phyloP scores from a whole-genome alignment of 1,140 invertebrate species.

The Augochlora pura region DNA sequence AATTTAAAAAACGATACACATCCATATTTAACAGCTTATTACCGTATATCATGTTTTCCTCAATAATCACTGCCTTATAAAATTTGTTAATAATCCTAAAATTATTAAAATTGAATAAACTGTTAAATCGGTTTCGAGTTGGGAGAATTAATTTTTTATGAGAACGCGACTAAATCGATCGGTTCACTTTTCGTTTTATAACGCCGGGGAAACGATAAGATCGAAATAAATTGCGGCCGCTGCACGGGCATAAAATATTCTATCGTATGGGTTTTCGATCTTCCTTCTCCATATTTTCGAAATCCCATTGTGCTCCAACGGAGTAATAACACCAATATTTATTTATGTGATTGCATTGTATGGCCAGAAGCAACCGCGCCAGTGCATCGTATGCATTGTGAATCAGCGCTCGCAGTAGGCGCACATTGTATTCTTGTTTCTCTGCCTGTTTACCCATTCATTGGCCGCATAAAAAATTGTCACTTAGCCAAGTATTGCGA shows the following conservation, averaged over 20 bases:
- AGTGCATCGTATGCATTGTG: conserved; percentile 51
- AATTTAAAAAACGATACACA: too few relatives aligned
- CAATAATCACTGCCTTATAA: too few relatives aligned
- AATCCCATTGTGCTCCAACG: conserved; percentile 14
- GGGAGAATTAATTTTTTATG: too few relatives aligned
- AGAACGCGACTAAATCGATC: too few relatives aligned
- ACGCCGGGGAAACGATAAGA: background rate
- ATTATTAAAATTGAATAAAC: too few relatives aligned
- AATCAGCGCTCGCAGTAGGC: conserved; percentile 52
- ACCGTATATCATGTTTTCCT: too few relatives aligned
- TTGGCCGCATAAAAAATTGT: conserved; percentile 44
- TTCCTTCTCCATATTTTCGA: background rate
- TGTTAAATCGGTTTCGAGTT: too few relatives aligned
- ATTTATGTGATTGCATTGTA: conserved; percentile 47
- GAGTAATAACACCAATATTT: conserved; percentile 52
- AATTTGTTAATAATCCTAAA: too few relatives aligned
- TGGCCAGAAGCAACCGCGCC: background rate
- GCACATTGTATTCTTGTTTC: conserved; percentile 53
- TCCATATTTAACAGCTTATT: too few relatives aligned
- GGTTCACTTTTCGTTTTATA: too few relatives aligned
- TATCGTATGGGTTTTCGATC: conserved; percentile 19
- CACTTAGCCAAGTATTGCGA: conserved; percentile 17
- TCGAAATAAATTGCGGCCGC: background rate
- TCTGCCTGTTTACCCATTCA: conserved; percentile 50
- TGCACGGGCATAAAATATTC: background rate